Base-by-base conservation (phyloP, 2,113 vertebrate genomes). In the Colossoma macropomum region DNA sequence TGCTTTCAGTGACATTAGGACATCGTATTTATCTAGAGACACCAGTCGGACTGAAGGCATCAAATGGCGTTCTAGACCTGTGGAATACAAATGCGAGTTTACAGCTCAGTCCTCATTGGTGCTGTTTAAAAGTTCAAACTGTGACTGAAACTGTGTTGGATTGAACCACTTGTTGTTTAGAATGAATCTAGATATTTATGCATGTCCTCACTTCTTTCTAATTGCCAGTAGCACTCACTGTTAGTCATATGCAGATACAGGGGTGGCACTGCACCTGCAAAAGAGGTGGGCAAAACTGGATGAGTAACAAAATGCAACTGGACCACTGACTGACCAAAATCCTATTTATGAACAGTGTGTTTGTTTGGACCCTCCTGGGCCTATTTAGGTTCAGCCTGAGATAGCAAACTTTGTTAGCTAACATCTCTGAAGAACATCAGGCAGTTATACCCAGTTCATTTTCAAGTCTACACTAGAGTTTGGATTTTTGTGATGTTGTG, bases 21-120 rank as follows among this genome's bases (percentile, higher is more conserved):
- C 52, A 73, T 50, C 11, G 30, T 80, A 80, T 73, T 81, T 63
- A 81, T 6, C 41, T n/a, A 28, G 71, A 72, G 66, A 79, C 21
- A 56, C 28, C 45, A 69, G 2, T 69, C 27, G 38, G 77, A 80
- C 68, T n/a, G 11, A 80, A 32, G 68, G 34, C 79, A 48, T 50
- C 27, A n/a, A 62, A 12, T 60, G n/a, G 34, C 52, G 54, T 52
- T 52, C 73, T 13, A 65, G 10, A 30, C 70, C 27, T 73, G 27
- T 73, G 79, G 23, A 81, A 74, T 27, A 52, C 59, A 27, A 81
- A 63, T 27, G 25, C 21, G n/a, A 30, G 38, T 63, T 62, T n/a
- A 54, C 17, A 50, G 27, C 56, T 52, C 56, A 63, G 28, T 73
- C 21, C 54, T 63, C 13, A 25, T 2, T 52, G 19, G 21, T 62